Percentiles rank a stretch among this genome's conserved stretches.
Evolutionary conservation across 2,113 vertebrate species (phyloP).

Genomic region (Melanotaenia duboulayi): DNA sequence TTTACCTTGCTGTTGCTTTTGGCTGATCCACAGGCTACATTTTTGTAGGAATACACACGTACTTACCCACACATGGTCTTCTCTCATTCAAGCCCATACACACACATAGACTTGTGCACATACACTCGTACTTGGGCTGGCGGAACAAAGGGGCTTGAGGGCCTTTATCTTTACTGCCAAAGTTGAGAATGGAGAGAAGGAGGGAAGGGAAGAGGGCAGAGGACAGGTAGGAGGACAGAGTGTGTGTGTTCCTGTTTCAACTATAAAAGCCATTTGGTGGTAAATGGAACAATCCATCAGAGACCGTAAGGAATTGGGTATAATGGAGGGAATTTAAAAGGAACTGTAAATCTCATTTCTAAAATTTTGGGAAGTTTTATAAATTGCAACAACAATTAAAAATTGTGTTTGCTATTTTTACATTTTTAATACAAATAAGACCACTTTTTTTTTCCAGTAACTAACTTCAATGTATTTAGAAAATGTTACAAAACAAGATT

Average conservation of each 20-base stretch:
- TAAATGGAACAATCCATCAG: slow-evolving; percentile 66
- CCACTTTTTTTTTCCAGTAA: too few relatives aligned
- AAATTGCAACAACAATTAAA: too few relatives aligned
- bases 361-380: too few relatives aligned
- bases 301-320: slow-evolving; percentile 46
- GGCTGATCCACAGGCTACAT: slow-evolving; percentile 69
- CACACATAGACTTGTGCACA: slow-evolving; percentile 27
- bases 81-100: slow-evolving; percentile 10
- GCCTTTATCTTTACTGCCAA: slow-evolving; percentile 62
- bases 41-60: slow-evolving; percentile 48
- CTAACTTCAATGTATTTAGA: too few relatives aligned
- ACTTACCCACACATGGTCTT: slow-evolving; percentile 10
- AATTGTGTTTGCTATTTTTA: too few relatives aligned
- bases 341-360: too few relatives aligned
- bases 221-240: slow-evolving; percentile 37
- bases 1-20: slow-evolving; percentile 83
- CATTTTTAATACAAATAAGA: too few relatives aligned
- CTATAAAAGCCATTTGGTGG: slow-evolving; percentile 59
- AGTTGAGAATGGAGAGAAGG: slow-evolving; percentile 51
- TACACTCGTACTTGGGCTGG: slow-evolving; percentile 21
- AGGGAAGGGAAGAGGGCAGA: slow-evolving; percentile 47
- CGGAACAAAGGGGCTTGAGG: slow-evolving; percentile 58
- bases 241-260: slow-evolving; percentile 60
- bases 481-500: too few relatives aligned
- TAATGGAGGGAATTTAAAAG: slow-evolving; percentile 56